phyloP scores from a whole-genome alignment of 2,113 vertebrate species.

The Baryphthengus martii region DNA sequence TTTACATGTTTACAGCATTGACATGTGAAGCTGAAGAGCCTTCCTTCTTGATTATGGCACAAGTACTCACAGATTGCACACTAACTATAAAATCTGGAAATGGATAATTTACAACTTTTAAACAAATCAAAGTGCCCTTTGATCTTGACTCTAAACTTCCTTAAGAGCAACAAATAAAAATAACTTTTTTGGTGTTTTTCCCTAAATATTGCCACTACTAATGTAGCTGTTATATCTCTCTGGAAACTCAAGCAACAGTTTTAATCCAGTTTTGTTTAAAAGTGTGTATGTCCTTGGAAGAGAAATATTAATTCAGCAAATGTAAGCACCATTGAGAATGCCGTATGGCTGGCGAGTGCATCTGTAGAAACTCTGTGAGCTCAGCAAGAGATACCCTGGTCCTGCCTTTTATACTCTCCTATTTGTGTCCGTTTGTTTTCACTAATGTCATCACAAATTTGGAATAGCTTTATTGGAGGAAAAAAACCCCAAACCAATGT shows the following conservation, averaged over 20 bases:
- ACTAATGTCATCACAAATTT: not conserved
- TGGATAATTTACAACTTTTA: constrained; percentile 81
- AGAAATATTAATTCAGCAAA: constrained; percentile 47
- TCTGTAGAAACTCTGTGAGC: not conserved
- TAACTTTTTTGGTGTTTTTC: constrained; percentile 55
- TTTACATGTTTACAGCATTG: constrained; percentile 79
- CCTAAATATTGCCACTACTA: constrained; percentile 69
- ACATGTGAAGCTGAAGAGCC: constrained; percentile 76
- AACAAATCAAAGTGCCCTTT: constrained; percentile 79
- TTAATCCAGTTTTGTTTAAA: constrained; percentile 67
- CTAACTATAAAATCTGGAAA: constrained; percentile 78
- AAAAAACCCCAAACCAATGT: not conserved
- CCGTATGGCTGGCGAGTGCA: not conserved
- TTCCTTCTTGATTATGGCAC: constrained; percentile 70
- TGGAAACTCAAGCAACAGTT: constrained; percentile 52
- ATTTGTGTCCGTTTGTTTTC: not conserved
- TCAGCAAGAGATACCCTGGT: not conserved
- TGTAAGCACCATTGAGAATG: not conserved
- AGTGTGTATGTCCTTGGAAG: constrained; percentile 22
- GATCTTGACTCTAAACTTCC: constrained; percentile 77
- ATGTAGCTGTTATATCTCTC: constrained; percentile 58
- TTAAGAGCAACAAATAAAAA: constrained; percentile 71
- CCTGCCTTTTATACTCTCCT: not conserved
- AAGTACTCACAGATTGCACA: constrained; percentile 68
- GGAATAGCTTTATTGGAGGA: not conserved